Evolutionary conservation across 1,140 invertebrate genomes (phyloP).

Genomic region (Melitaea cinxia): DNA sequence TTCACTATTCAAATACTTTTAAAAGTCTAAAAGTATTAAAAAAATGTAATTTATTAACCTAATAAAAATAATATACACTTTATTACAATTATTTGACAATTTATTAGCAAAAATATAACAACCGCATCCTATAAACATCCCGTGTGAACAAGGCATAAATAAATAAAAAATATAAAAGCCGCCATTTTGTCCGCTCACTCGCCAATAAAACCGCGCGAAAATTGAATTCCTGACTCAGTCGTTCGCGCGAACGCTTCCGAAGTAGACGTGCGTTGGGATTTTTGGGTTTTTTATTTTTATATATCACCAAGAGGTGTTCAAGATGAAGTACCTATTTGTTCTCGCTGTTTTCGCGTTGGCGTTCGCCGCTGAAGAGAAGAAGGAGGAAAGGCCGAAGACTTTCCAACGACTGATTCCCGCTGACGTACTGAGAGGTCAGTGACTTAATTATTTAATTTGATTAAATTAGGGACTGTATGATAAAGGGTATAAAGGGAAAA

Average conservation of each 20-base stretch:
- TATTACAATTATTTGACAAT: neutral
- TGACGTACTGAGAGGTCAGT: conserved; percentile 90
- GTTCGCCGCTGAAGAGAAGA: conserved; percentile 83
- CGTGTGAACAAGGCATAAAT: neutral
- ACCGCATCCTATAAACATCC: neutral
- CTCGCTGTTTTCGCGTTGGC: conserved; percentile 82
- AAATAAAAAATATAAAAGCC: conserved; percentile 8
- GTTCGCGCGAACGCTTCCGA: conserved; percentile 21
- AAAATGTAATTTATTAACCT: too few relatives aligned
- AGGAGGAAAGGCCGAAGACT: conserved; percentile 82
- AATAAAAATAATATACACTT: too few relatives aligned
- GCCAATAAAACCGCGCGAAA: conserved; percentile 36
- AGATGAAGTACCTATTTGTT: conserved; percentile 77
- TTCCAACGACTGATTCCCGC: conserved; percentile 92
- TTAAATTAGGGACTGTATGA: neutral
- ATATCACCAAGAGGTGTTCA: conserved; percentile 63
- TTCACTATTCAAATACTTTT: too few relatives aligned
- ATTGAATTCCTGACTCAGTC: conserved; percentile 30
- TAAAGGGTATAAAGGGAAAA: neutral
- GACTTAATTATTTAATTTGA: conserved; percentile 6
- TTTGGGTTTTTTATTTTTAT: conserved; percentile 48
- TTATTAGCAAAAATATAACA: neutral
- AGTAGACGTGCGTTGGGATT: conserved; percentile 34
- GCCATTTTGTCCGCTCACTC: conserved; percentile 34
- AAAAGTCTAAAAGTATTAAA: too few relatives aligned